Evolutionary conservation across 2,797 vertebrate genomes (phyloP).

Genomic region (Argentina silus): DNA sequence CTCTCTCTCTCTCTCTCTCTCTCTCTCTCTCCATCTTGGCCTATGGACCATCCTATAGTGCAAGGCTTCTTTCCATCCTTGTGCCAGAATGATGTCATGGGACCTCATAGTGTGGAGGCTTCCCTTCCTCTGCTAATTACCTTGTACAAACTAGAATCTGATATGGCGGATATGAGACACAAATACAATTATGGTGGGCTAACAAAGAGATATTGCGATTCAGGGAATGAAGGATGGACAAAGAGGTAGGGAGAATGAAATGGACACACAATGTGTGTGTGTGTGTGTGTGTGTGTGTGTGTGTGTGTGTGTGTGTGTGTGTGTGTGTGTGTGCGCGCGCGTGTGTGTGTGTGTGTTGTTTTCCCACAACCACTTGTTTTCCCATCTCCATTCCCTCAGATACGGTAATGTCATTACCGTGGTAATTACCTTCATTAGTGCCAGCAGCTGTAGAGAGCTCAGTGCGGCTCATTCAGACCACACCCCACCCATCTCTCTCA

Average conservation of each 20-base stretch:
- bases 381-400: conserved; percentile 96
- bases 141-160: conserved; percentile 83
- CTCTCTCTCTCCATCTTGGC: conserved; percentile 40
- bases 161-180: conserved; percentile 81
- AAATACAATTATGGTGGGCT: conserved; percentile 81
- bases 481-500: conserved; percentile 66
- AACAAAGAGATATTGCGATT: conserved; percentile 79
- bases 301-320: conserved; percentile 54
- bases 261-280: conserved; percentile 47
- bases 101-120: conserved; percentile 78
- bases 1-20: conserved; percentile 36
- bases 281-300: conserved; percentile 27
- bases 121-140: conserved; percentile 83
- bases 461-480: conserved; percentile 72
- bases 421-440: conserved; percentile 99
- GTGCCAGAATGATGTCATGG: conserved; percentile 75
- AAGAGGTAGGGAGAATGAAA: conserved; percentile 38
- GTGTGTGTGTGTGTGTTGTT: conserved; percentile 58
- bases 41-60: conserved; percentile 16
- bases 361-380: conserved; percentile 91
- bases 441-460: conserved; percentile 92
- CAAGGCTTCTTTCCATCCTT: conserved; percentile 57
- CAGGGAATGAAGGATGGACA: conserved; percentile 65
- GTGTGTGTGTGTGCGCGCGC: conserved; percentile 18
- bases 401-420: conserved; percentile 98